These are phyloP conservation scores for Hypothenemus hampei DNA, from an alignment of 1,140 invertebrate genomes.

Conservation along the genomic window DNA sequence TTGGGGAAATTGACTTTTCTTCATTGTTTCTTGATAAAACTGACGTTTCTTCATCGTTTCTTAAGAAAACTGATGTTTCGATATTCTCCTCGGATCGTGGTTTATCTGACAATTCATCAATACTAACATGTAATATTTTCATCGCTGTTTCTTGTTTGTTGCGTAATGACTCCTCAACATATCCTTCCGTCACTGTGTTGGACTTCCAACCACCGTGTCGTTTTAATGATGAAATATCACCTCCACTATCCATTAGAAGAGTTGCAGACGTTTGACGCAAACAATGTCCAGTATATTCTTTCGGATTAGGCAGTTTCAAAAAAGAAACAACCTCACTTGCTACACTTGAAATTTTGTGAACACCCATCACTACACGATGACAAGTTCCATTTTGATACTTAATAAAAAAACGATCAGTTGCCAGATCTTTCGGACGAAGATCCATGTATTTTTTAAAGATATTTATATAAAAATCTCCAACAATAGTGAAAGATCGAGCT, in stretches of 20 bases:
- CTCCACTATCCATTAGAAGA: background rate
- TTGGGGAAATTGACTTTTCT: no score
- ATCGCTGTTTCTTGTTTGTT: no score
- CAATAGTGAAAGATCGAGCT: background rate
- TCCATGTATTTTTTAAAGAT: background rate
- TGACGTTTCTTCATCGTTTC: no score
- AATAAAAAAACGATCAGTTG: background rate
- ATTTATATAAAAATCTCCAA: background rate
- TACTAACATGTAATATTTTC: no score
- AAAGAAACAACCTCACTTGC: background rate
- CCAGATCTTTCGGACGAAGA: background rate
- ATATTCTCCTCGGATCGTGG: no score
- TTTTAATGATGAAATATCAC: no score
- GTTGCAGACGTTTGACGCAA: background rate
- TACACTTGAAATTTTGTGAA: background rate
- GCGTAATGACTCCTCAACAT: no score
- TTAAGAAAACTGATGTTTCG: no score
- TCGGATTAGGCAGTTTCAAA: background rate
- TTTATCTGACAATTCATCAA: no score
- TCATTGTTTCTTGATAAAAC: no score
- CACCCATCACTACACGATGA: background rate
- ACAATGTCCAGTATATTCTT: background rate
- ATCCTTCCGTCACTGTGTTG: no score
- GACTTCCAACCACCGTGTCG: no score
- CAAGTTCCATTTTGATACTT: background rate